Evolutionary conservation across 1,140 invertebrate genomes (phyloP), one percentile per base, ranked within the genome.

Genomic region (Zaprionus africanus): DNA sequence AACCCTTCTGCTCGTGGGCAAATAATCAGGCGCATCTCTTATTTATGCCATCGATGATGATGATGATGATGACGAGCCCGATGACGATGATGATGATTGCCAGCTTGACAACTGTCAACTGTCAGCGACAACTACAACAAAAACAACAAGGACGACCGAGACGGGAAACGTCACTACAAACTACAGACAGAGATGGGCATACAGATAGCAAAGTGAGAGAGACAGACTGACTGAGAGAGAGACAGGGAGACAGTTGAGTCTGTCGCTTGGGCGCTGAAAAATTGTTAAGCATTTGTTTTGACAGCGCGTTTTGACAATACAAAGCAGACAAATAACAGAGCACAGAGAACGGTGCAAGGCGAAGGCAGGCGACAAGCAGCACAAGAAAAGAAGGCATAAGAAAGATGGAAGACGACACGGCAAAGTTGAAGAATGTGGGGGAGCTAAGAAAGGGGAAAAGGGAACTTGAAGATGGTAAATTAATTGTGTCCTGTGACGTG

Each of bases 281-380:
- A 90, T 90, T 90, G 86, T 80, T 85, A 65, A 90, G 70, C 85
- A 90, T 90, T 90, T 90, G 76, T 90, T 90, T 77, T 85, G 85
- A 90, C 86, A 90, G 85, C 76, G 70, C 85, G 76, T 90, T 90
- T 90, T 85, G 81, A 90, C 85, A 90, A 84, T 78, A 88, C 78
- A 90, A 88, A 79, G 75, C 70, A 79, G 67, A 83, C 78, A 88
- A 90, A 88, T 82, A 79, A 77, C 74, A 70, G 17, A 41, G 36
- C 77, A 77, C 74, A 70, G 15, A 41, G 36, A 72, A 72, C 68
- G 51, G 63, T 80, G 79, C 86, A 87, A 75, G 74, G 41, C 41
- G 7, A 2, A 43, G 69, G 68, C 65, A 76, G 31, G 26, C 54
- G n/a, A 38, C 11, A 28, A 59, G 24, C 7, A 4, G 2, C 24